Percentiles rank a stretch among this genome's conserved stretches.
Evolutionary conservation across 2,888 invertebrate genomes (phyloP).

Genomic region (Volucella inanis): DNA sequence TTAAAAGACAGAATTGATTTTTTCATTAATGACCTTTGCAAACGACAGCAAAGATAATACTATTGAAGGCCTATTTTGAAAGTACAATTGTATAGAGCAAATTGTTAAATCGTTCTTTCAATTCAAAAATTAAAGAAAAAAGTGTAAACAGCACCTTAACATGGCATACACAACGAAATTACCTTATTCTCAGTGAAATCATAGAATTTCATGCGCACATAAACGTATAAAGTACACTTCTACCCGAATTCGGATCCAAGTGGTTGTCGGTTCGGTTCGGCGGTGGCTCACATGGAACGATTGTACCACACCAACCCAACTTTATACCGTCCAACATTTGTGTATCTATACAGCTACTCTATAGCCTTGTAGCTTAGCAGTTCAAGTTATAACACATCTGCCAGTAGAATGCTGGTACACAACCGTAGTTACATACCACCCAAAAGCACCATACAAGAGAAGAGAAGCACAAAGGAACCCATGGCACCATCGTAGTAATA

Average conservation of each 20-base stretch:
- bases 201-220: conserved; percentile 66
- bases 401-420: conserved; percentile 49
- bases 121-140: not conserved
- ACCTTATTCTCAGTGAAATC: conserved; percentile 53
- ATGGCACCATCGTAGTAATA: conserved; percentile 69
- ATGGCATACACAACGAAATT: conserved; percentile 34
- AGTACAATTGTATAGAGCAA: too few species aligned
- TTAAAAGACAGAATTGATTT: too few species aligned
- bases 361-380: conserved; percentile 1
- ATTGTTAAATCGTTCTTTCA: too few species aligned
- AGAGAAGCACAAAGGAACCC: conserved; percentile 66
- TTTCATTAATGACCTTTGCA: too few species aligned
- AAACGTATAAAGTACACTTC: conserved; percentile 58
- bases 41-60: too few species aligned
- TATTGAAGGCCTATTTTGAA: too few species aligned
- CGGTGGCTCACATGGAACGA: conserved; percentile 51
- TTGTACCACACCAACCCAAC: conserved; percentile 63
- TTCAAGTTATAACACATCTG: conserved; percentile 66
- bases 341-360: conserved; percentile 8
- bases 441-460: conserved; percentile 55
- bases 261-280: conserved; percentile 16
- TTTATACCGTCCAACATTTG: conserved; percentile 1
- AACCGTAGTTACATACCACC: conserved; percentile 10
- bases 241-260: conserved; percentile 46
- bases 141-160: conserved; percentile 52